A percentile compares a stretch with the other conserved stretches of the same genome.
Conservation (phyloP, 2,113 vertebrate genomes). For the Theristicus caerulescens region DNA sequence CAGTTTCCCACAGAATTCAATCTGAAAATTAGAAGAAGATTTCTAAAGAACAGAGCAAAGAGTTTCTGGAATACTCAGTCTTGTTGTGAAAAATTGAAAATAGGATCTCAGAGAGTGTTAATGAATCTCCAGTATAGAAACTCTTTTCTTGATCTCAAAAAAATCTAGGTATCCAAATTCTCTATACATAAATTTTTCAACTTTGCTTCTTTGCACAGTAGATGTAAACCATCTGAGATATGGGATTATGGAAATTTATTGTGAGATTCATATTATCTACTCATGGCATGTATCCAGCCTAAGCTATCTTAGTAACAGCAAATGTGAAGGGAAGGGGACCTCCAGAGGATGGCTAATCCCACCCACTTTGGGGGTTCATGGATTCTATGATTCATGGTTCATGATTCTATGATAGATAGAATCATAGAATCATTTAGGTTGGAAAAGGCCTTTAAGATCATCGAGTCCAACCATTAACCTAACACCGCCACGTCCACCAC, state of each 20-base stretch:
- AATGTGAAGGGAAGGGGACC: neutral
- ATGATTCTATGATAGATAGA: neutral
- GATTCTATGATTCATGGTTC: too few species aligned
- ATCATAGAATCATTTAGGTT: neutral
- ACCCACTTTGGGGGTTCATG: neutral
- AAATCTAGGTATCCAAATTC: neutral
- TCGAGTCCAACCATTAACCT: fast-evolving
- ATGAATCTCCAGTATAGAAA: neutral
- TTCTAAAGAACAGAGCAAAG: neutral
- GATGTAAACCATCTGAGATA: neutral
- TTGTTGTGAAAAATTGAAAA: neutral
- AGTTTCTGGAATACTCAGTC: neutral
- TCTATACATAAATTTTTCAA: neutral
- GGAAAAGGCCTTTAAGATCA: neutral
- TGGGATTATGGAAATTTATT: neutral
- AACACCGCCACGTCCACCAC: neutral
- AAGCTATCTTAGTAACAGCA: neutral
- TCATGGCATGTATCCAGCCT: neutral
- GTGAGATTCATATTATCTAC: neutral
- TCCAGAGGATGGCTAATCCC: neutral
- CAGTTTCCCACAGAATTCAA: neutral
- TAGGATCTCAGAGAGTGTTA: neutral
- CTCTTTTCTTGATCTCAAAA: neutral
- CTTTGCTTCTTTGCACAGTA: neutral
- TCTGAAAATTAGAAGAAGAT: neutral